Percentiles rank a stretch among this genome's conserved stretches.
These are phyloP conservation scores for Psammodynastes pulverulentus DNA, from an alignment of 2,113 vertebrate species.

Conservation along the genomic window DNA sequence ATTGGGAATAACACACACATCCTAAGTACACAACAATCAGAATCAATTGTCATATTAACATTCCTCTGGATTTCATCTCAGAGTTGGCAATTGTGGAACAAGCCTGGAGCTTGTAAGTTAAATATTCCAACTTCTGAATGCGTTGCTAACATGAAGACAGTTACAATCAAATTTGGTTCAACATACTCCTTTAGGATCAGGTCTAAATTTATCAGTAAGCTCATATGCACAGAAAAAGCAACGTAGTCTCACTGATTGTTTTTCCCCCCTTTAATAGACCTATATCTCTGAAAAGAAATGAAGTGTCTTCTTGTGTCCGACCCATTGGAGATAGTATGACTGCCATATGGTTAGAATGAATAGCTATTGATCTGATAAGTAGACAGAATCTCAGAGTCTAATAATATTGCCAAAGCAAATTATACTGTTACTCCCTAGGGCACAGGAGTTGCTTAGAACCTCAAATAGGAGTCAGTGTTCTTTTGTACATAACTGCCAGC, in stretches of 20 bases:
- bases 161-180: background rate
- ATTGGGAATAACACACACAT: background rate
- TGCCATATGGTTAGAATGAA: background rate
- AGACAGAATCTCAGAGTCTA: background rate
- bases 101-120: background rate
- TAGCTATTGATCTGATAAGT: background rate
- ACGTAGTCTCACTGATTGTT: background rate
- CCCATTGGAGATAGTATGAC: background rate
- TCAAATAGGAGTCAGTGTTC: background rate
- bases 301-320: background rate
- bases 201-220: constrained; percentile 39
- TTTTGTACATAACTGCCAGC: background rate
- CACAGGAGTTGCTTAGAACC: background rate
- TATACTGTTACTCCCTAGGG: background rate
- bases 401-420: background rate
- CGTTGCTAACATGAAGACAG: background rate
- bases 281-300: background rate
- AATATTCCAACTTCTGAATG: background rate
- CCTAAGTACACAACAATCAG: background rate
- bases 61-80: background rate
- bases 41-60: background rate
- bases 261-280: background rate
- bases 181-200: background rate
- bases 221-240: constrained; percentile 25
- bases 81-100: background rate